Conservation (phyloP, 2,797 vertebrate species). For the Sandelia bainsii region DNA sequence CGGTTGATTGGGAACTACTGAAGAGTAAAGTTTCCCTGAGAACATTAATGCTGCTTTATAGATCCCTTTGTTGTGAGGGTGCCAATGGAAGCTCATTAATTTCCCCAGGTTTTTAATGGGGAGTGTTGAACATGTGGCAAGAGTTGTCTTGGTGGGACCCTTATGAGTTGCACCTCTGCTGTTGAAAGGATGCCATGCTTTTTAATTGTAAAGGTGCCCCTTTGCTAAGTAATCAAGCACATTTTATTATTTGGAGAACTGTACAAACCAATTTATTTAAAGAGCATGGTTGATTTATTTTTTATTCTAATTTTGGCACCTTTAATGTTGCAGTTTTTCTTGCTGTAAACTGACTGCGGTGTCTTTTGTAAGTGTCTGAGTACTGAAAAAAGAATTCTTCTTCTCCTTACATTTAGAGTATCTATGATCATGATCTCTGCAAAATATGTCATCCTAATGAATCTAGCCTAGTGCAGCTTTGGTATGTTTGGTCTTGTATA, state of each 20-base stretch:
- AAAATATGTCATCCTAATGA: constrained; percentile 16
- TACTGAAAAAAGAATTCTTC: background rate
- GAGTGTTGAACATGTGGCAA: constrained; percentile 85
- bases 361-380: constrained; percentile 6
- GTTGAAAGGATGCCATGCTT: constrained; percentile 78
- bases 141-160: constrained; percentile 80
- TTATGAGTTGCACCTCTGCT: constrained; percentile 82
- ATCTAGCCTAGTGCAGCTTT: background rate
- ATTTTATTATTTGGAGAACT: constrained; percentile 58
- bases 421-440: background rate
- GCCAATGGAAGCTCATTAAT: constrained; percentile 86
- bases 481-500: constrained; percentile 12
- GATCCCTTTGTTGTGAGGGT: constrained; percentile 85
- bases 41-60: constrained; percentile 85
- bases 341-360: background rate
- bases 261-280: constrained; percentile 37
- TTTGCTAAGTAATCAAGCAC: constrained; percentile 62
- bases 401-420: constrained; percentile 7
- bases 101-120: constrained; percentile 83
- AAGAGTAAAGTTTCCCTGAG: constrained; percentile 83
- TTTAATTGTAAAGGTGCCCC: constrained; percentile 83
- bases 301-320: constrained; percentile 11
- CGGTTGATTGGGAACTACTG: constrained; percentile 84
- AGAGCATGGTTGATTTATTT: constrained; percentile 8
- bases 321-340: constrained; percentile 13